Percentiles rank a stretch among this genome's conserved stretches.
These are phyloP conservation scores for Rhabdornis inornatus DNA, from an alignment of 2,113 vertebrate genomes.

Conservation along the genomic window DNA sequence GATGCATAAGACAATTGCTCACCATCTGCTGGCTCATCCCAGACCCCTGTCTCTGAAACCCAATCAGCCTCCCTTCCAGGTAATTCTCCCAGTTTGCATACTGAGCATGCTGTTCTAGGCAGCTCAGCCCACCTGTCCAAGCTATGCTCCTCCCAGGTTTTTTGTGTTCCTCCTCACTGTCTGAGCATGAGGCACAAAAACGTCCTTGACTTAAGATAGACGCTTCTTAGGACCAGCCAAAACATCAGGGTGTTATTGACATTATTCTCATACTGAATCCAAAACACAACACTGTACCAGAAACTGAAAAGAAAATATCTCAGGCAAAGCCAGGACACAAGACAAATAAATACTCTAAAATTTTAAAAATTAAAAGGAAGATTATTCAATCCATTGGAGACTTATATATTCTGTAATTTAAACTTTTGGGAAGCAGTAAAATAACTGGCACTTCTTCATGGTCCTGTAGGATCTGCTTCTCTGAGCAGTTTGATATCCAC, in stretches of 20 bases:
- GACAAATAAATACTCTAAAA: neutral
- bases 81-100: neutral
- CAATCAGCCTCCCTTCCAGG: fast-evolving
- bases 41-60: neutral
- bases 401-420: neutral
- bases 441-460: neutral
- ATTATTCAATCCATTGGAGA: neutral
- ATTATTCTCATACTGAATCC: neutral
- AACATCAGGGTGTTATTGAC: neutral
- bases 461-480: neutral
- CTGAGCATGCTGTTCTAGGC: neutral
- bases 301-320: neutral
- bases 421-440: neutral
- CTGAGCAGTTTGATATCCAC: neutral
- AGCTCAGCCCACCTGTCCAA: neutral
- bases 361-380: neutral
- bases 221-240: neutral
- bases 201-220: fast-evolving
- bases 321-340: neutral
- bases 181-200: neutral
- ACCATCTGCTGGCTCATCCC: neutral
- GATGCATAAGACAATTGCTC: neutral
- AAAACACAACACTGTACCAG: neutral
- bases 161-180: neutral
- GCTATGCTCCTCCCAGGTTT: neutral